Base-by-base conservation (phyloP, 2,888 invertebrate genomes). In the Metellina segmentata region DNA sequence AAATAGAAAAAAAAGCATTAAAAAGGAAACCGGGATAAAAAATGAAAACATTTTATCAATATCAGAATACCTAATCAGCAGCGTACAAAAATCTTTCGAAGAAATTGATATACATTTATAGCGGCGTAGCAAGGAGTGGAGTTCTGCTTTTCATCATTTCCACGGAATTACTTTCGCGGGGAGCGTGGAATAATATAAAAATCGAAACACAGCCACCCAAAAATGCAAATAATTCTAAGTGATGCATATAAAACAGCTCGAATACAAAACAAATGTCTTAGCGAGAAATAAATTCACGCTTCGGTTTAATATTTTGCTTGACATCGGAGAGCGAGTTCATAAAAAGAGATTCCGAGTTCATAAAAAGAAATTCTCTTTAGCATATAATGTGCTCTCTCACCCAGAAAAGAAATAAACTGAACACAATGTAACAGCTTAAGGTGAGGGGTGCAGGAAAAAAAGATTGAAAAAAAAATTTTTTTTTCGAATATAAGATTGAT, bases 181-280 rank as follows among this genome's bases (percentile, higher is more conserved):
- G 48, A 48, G 69, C 7, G 16, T 16, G n/a, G 49, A 16, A 11
- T 53, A 53, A 53, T 61, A 61, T 34, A 61, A 61, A 61, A 61
- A 61, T 48, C 19, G 71, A 52, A 53, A 52, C 52, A 53, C 5
- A 19, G 52, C 52, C 13, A 52, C 53, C 78, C n/a, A 2, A 49
- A 83, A 83, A 83, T 72, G 72, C 72, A 72, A 72, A 53, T 83
- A 83, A 49, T 51, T 72, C 61, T 83, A 83, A 83, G 83, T 72
- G 83, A 20, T 34, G 52, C 83, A 53, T 74, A 83, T 52, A 52
- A 52, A 72, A 20, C 16, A 13, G 72, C 71, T n/a, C 52, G 34
- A 34, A 70, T 81, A 52, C 52, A 49, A 72, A 83, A 74, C 52
- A 71, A 72, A 83, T 52, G 72, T 20, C 74, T 13, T 53, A 7